Conservation (phyloP, 2,888 invertebrate species). For the Parasteatoda lunata region DNA sequence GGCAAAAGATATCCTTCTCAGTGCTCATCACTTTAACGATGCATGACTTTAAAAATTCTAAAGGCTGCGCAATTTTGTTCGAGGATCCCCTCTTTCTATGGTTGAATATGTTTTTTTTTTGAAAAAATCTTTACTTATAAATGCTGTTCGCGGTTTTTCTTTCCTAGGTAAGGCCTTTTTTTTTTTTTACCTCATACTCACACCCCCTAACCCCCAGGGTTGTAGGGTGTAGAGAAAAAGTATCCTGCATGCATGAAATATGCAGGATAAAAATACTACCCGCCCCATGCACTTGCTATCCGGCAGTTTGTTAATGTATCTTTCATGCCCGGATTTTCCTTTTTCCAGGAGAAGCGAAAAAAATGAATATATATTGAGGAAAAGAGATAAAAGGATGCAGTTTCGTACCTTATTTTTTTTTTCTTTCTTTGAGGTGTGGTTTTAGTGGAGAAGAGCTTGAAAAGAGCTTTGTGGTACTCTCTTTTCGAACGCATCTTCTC, state of each 20-base stretch:
- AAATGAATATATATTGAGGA: constrained; percentile 19
- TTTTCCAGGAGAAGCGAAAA: neutral
- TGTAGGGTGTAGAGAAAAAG: neutral
- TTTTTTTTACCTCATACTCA: neutral
- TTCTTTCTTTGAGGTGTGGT: constrained; percentile 1
- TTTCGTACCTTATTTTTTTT: neutral
- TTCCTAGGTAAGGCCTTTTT: constrained; percentile 2
- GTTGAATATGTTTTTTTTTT: no score
- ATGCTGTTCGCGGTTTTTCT: constrained; percentile 3
- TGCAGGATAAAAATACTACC: neutral
- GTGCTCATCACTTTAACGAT: no score
- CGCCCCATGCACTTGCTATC: neutral
- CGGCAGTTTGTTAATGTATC: constrained; percentile 19
- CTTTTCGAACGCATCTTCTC: neutral
- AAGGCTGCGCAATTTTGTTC: no score
- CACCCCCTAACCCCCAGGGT: neutral
- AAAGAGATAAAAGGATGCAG: neutral
- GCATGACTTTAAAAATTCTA: no score
- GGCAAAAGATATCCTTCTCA: no score
- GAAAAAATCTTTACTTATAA: neutral
- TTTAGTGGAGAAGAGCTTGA: neutral
- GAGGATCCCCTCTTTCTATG: no score
- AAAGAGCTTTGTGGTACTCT: neutral
- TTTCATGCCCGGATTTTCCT: constrained; percentile 15
- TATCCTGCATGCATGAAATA: neutral